These are phyloP conservation scores for Typhlomys cinereus DNA, from an alignment of 2,113 vertebrate species.

Conservation along the genomic window DNA sequence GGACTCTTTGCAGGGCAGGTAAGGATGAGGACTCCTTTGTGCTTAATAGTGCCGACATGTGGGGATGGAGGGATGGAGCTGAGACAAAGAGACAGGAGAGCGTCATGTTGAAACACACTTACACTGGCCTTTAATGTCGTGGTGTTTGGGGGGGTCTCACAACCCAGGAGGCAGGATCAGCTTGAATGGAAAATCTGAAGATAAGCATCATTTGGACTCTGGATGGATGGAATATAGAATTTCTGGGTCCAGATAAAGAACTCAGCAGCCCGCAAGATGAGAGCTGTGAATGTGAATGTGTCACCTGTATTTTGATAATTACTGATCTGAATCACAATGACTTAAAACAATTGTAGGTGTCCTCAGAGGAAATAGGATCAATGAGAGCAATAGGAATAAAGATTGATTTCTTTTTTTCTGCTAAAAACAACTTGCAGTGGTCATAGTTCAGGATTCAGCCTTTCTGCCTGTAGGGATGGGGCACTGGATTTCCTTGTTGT, in stretches of 20 bases:
- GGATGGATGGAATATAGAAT: background rate
- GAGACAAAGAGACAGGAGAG: background rate
- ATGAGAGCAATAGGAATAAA: background rate
- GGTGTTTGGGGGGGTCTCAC: rapidly evolving
- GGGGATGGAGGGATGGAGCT: rapidly evolving
- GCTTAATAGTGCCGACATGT: rapidly evolving
- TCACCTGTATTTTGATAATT: background rate
- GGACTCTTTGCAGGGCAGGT: constrained; percentile 97
- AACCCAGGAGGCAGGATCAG: background rate
- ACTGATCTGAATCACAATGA: background rate
- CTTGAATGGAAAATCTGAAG: background rate
- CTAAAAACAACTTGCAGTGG: background rate
- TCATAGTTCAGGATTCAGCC: background rate
- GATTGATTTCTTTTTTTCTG: background rate
- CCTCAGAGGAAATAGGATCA: background rate
- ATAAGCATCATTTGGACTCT: background rate
- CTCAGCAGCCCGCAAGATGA: background rate
- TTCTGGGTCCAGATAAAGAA: background rate
- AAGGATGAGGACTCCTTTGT: constrained; percentile 51
- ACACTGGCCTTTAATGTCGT: rapidly evolving
- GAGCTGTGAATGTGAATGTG: background rate
- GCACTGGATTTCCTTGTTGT: background rate
- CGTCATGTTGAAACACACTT: background rate
- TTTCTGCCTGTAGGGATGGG: background rate
- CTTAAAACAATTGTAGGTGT: background rate